These are phyloP conservation scores for Eulithis prunata DNA, from an alignment of 2,888 invertebrate genomes.

Conservation along the genomic window DNA sequence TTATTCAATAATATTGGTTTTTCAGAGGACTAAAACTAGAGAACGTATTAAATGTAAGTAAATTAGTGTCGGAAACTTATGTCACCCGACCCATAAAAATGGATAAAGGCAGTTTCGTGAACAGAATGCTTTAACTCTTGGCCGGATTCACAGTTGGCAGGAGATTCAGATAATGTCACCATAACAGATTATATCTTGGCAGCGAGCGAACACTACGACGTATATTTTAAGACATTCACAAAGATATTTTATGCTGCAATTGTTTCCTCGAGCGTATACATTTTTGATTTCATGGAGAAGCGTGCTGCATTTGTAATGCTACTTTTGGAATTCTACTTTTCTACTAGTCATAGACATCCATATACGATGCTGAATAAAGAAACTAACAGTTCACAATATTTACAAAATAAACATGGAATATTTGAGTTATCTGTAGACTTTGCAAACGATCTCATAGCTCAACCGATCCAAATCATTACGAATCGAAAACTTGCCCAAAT, in stretches of 20 bases:
- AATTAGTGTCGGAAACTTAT: conserved; percentile 30
- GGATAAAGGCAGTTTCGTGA: conserved; percentile 56
- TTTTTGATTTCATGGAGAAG: conserved; percentile 28
- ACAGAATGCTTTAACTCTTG: conserved; percentile 68
- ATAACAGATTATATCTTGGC: conserved; percentile 83
- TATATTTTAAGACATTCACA: conserved; percentile 65
- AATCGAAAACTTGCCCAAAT: too few species aligned
- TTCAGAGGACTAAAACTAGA: conserved; percentile 1
- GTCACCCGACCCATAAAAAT: conserved; percentile 35
- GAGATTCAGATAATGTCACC: conserved; percentile 78
- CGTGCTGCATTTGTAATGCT: conserved; percentile 14
- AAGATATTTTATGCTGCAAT: conserved; percentile 57
- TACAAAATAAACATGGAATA: too few species aligned
- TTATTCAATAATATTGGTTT: neutral
- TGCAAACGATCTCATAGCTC: too few species aligned
- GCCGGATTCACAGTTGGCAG: conserved; percentile 74
- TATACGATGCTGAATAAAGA: too few species aligned
- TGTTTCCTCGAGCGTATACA: conserved; percentile 37
- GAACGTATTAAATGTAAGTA: conserved; percentile 6
- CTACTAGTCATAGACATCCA: neutral
- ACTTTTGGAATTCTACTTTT: neutral
- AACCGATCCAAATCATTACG: too few species aligned
- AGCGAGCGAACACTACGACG: conserved; percentile 58
- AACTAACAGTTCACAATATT: too few species aligned
- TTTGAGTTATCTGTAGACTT: too few species aligned